Percentiles rank a stretch among this genome's conserved stretches.
Evolutionary conservation across 1,140 invertebrate species (phyloP).

Genomic region (Hylaeus volcanicus): DNA sequence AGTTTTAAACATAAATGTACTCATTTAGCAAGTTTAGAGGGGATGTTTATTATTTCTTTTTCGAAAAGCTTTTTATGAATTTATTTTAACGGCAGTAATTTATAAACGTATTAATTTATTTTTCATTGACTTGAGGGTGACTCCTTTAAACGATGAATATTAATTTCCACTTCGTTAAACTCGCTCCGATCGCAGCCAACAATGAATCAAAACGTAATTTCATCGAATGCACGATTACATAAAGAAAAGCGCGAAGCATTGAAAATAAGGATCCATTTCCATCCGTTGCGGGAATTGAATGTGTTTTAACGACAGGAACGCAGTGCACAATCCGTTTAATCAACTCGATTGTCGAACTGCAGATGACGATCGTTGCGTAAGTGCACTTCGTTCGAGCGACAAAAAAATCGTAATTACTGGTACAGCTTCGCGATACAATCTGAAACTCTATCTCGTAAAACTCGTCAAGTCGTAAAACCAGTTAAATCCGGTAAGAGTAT

Average conservation of each 20-base stretch:
- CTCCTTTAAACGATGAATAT: too few relatives aligned
- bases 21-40: too few relatives aligned
- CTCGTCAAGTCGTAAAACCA: slow-evolving; percentile 2
- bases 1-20: too few relatives aligned
- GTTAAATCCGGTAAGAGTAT: not conserved
- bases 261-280: not conserved
- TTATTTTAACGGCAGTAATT: too few relatives aligned
- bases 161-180: too few relatives aligned
- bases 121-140: too few relatives aligned
- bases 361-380: not conserved
- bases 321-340: not conserved
- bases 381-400: not conserved
- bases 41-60: too few relatives aligned
- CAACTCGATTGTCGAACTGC: not conserved
- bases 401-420: not conserved
- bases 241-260: not conserved
- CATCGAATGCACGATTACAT: too few relatives aligned
- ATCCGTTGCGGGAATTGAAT: not conserved
- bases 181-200: too few relatives aligned
- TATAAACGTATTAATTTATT: too few relatives aligned
- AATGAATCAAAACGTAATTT: too few relatives aligned
- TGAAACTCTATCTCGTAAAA: not conserved
- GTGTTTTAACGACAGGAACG: not conserved
- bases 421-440: not conserved
- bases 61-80: too few relatives aligned